Conservation (phyloP, 2,797 vertebrate species). For the Neopelma chrysocephalum region DNA sequence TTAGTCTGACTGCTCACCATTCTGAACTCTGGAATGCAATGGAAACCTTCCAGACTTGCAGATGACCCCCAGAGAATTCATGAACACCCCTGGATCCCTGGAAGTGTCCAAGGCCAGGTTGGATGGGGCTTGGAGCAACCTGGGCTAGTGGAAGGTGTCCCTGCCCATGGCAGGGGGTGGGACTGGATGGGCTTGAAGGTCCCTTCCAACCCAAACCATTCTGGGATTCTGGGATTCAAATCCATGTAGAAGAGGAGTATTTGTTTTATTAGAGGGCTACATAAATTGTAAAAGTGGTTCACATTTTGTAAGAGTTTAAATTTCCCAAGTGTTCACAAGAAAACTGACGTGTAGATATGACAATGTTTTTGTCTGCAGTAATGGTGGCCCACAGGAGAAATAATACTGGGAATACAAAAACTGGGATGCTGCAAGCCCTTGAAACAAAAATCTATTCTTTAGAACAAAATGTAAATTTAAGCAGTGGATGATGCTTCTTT, state of each 20-base stretch:
- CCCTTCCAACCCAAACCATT: neutral
- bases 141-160: neutral
- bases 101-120: neutral
- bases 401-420: neutral
- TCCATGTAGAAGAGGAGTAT: neutral
- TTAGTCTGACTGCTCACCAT: neutral
- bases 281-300: neutral
- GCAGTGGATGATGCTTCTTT: neutral
- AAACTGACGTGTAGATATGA: neutral
- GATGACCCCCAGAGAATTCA: neutral
- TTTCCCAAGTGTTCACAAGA: neutral
- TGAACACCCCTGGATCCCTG: neutral
- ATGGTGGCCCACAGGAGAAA: neutral
- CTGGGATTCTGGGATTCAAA: too few species aligned
- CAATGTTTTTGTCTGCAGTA: neutral
- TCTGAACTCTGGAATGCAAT: neutral
- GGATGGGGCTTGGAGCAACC: rapidly evolving
- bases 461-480: neutral
- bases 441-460: neutral
- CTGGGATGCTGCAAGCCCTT: neutral
- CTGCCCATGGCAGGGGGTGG: neutral
- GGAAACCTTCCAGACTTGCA: neutral
- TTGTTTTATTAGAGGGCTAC: neutral
- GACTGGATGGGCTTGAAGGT: neutral
- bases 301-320: neutral